Conservation (phyloP, 92 coral and sea anemone genomes). For the Montipora capitata region DNA sequence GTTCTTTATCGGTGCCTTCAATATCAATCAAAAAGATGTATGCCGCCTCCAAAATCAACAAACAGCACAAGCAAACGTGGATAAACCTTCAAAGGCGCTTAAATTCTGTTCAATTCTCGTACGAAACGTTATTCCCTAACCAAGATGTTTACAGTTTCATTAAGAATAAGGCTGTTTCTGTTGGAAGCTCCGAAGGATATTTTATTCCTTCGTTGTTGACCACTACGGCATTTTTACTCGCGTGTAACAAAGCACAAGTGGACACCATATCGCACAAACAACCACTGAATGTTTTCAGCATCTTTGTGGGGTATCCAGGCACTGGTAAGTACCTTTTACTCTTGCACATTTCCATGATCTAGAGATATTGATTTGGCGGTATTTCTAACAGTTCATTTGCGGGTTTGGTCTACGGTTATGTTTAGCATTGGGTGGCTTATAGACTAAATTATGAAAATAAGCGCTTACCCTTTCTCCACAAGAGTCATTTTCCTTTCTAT, state of each 20-base stretch:
- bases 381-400: background rate
- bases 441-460: background rate
- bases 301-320: slow-evolving; percentile 70
- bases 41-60: slow-evolving; percentile 49
- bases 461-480: background rate
- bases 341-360: background rate
- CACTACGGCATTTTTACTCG: slow-evolving; percentile 58
- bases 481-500: background rate
- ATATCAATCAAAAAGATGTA: slow-evolving; percentile 34
- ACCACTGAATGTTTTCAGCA: slow-evolving; percentile 52
- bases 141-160: background rate
- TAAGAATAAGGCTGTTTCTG: slow-evolving; percentile 6
- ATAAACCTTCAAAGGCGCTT: slow-evolving; percentile 66
- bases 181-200: slow-evolving; percentile 65
- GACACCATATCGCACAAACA: slow-evolving; percentile 46
- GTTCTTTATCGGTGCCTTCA: slow-evolving; percentile 4
- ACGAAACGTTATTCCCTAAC: slow-evolving; percentile 37
- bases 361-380: background rate
- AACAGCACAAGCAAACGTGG: slow-evolving; percentile 68
- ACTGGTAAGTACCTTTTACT: slow-evolving; percentile 45
- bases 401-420: background rate
- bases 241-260: slow-evolving; percentile 46
- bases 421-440: background rate
- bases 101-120: slow-evolving; percentile 49
- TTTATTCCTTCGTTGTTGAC: slow-evolving; percentile 29